Base-by-base conservation (phyloP, 2,113 vertebrate genomes). In the Thermophis baileyi region DNA sequence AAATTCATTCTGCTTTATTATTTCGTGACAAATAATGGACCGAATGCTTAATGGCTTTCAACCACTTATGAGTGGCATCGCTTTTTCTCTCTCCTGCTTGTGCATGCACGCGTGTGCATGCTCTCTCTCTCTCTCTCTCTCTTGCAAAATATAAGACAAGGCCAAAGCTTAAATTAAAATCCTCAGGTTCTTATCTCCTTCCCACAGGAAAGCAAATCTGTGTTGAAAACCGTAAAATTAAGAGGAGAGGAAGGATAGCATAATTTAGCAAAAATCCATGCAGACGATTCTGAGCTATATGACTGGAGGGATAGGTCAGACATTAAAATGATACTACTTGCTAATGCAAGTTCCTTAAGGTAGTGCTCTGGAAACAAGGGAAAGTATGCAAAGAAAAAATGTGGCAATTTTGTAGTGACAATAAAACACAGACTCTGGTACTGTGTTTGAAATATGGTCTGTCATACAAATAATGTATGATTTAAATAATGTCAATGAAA, bases 181-280 rank as follows among this genome's bases (percentile, higher is more conserved):
- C 98, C 98, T 97, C 97, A 97, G 98, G 98, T 98, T 98, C 98
- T 99, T 99, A 99, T 99, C 98, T 99, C 97, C 96, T 98, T 98
- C 98, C 98, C 98, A 98, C 98, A 98, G 98, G 98, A 98, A 98
- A 98, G 98, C 98, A 98, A 99, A 99, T 99, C 98, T 98, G 97
- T 98, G 98, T 98, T 98, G 98, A 99, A 98, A 98, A 98, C 98
- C 98, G 97, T 99, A 98, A 99, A 99, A 98, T 99, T 98, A 98
- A 98, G 98, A 98, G 98, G 98, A 98, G 98, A 98, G 98, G 96
- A 98, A 98, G 98, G 98, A 98, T 98, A 98, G 98, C 98, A 98
- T 98, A 98, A 98, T 98, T 98, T 98, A 98, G 98, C 97, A 98
- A 97, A 97, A 97, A 98, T 97, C 98, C 97, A 96, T 97, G 97